These are phyloP conservation scores for Saccopteryx leptura DNA, from an alignment of 2,113 vertebrate genomes.

Conservation along the genomic window DNA sequence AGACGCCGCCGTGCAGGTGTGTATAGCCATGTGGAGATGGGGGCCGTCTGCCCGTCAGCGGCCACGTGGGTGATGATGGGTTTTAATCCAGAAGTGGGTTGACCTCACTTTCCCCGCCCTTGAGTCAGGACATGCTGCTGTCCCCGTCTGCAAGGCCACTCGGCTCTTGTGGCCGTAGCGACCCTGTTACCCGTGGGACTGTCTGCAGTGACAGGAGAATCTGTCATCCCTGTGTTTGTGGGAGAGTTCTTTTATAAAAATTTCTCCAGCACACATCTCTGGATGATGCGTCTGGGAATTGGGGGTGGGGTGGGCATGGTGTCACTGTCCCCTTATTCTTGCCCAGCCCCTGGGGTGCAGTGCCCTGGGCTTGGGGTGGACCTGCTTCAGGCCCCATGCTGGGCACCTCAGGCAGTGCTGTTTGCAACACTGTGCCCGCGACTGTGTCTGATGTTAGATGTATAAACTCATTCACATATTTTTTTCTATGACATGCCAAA, in stretches of 20 bases:
- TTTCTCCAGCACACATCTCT: not conserved
- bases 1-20: fast-evolving
- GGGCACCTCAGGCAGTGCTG: constrained; percentile 81
- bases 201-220: not conserved
- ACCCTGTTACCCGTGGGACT: constrained; percentile 49
- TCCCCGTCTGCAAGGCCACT: fast-evolving
- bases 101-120: fast-evolving
- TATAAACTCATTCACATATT: constrained; percentile 87
- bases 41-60: fast-evolving
- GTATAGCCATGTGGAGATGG: not conserved
- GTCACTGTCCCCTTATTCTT: fast-evolving
- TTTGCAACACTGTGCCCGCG: constrained; percentile 83
- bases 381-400: constrained; percentile 84
- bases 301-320: not conserved
- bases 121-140: not conserved
- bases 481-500: constrained; percentile 84
- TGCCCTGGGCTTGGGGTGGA: constrained; percentile 76
- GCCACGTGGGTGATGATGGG: fast-evolving
- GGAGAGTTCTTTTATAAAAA: not conserved
- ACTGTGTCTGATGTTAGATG: constrained; percentile 84
- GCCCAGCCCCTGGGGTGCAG: not conserved
- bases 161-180: not conserved
- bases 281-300: fast-evolving
- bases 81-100: fast-evolving
- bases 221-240: not conserved